These are phyloP conservation scores for Tetramorium parvispinum DNA, from an alignment of 1,140 invertebrate genomes.

Conservation along the genomic window DNA sequence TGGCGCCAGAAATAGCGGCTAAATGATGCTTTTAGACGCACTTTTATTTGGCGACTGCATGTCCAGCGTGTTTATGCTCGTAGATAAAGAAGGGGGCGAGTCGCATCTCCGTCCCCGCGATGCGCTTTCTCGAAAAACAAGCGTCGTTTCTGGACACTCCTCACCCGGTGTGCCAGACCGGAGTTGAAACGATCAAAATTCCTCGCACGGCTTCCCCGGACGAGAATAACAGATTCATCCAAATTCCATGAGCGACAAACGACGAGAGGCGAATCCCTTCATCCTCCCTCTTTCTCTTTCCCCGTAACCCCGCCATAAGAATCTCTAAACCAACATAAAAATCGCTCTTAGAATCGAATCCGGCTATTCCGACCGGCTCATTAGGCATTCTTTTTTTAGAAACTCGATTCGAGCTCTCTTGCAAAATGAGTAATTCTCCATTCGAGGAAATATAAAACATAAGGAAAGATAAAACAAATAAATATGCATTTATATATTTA, in stretches of 20 bases:
- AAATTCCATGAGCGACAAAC: constrained; percentile 64
- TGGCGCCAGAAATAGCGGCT: constrained; percentile 49
- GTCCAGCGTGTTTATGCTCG: constrained; percentile 45
- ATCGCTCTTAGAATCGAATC: constrained; percentile 51
- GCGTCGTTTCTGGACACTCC: constrained; percentile 34
- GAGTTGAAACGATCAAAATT: constrained; percentile 69
- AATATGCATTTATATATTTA: neutral
- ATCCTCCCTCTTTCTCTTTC: neutral
- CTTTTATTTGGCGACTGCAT: constrained; percentile 34
- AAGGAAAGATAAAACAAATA: neutral
- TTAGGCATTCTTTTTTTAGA: constrained; percentile 5
- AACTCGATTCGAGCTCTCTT: neutral
- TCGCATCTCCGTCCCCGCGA: neutral
- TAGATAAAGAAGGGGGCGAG: constrained; percentile 55
- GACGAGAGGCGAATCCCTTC: neutral
- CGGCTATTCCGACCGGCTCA: neutral
- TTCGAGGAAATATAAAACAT: neutral
- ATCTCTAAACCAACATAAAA: constrained; percentile 39
- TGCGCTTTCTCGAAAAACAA: constrained; percentile 27
- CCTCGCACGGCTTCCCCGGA: constrained; percentile 68
- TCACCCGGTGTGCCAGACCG: constrained; percentile 10
- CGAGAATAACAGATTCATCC: constrained; percentile 69
- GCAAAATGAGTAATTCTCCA: constrained; percentile 38
- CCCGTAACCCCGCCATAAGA: constrained; percentile 37
- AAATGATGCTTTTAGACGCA: constrained; percentile 26